Base-by-base conservation (phyloP, 2,797 vertebrate species). In the Cynopterus sphinx region DNA sequence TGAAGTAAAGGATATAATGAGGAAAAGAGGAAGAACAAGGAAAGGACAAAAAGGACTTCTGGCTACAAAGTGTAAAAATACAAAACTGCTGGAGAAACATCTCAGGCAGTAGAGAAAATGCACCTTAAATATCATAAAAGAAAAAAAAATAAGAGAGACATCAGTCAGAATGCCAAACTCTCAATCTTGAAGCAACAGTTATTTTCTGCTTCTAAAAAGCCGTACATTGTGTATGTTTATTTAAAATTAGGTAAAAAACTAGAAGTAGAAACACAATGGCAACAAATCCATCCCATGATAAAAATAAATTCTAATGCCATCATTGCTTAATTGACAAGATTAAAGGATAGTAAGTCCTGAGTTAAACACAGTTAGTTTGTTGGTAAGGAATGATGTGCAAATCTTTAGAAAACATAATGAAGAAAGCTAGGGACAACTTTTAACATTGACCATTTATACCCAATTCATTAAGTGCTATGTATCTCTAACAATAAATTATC, bases 211-310 rank as follows among this genome's bases (percentile, higher is more conserved):
- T 95, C 59, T 68, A 87, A 61, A 65, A 79, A 63, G 16, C 2
- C 49, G 90, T 91, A 65, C 0, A 22, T 55, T 70, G 19, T 94
- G 28, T 59, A 13, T 89, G 36, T 51, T 82, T 71, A 24, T 63
- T 92, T 97, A 67, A 94, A 95, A 78, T 65, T 63, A 75, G 24
- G 16, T 67, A 75, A 91, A 22, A 77, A 83, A 59, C n/a, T 88
- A 87, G 5, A 74, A 84, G 31, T 41, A 88, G 51, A 59, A 59
- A 33, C 21, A 41, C 21, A 71, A 19, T 89, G 73, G 39, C 75
- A 92, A 59, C 9, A 13, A 75, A 84, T 84, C 3, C 11, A 79
- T 7, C 9, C 39, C 31, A 55, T 79, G 33, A 9, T 63, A 82
- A 57, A 92, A 95, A 49, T 78, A 91, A 91, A 41, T 96, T 94